Evolutionary conservation across 2,113 vertebrate species (phyloP).

Genomic region (Galemys pyrenaicus): DNA sequence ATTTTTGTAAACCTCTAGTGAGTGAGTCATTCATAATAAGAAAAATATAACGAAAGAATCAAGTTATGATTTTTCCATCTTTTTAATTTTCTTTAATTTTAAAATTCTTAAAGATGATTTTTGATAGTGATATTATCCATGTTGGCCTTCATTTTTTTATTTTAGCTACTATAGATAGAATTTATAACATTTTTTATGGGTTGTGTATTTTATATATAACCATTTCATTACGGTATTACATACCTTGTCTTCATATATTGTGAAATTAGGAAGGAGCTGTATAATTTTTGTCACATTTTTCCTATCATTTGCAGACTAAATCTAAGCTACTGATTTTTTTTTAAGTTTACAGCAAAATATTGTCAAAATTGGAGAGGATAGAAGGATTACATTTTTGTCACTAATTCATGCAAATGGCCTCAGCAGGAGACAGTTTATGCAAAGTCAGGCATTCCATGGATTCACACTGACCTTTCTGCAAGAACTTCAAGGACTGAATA

Average conservation of each 20-base stretch:
- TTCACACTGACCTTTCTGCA: background rate
- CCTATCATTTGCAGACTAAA: background rate
- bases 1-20: background rate
- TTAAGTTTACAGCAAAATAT: background rate
- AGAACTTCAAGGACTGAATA: slow-evolving; percentile 32
- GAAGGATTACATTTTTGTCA: background rate
- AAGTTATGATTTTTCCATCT: background rate
- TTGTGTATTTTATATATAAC: background rate
- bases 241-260: background rate
- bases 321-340: background rate
- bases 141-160: background rate
- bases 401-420: background rate
- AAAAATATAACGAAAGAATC: background rate
- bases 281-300: background rate
- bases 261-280: background rate
- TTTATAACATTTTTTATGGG: background rate
- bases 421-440: background rate
- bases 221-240: background rate
- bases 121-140: background rate
- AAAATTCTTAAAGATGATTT: background rate
- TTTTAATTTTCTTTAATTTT: background rate
- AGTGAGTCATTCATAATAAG: background rate
- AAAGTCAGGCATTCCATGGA: background rate
- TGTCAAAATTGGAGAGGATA: background rate
- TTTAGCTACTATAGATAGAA: background rate